Conservation (phyloP, 2,888 invertebrate species). For the Luffia ferchaultella region DNA sequence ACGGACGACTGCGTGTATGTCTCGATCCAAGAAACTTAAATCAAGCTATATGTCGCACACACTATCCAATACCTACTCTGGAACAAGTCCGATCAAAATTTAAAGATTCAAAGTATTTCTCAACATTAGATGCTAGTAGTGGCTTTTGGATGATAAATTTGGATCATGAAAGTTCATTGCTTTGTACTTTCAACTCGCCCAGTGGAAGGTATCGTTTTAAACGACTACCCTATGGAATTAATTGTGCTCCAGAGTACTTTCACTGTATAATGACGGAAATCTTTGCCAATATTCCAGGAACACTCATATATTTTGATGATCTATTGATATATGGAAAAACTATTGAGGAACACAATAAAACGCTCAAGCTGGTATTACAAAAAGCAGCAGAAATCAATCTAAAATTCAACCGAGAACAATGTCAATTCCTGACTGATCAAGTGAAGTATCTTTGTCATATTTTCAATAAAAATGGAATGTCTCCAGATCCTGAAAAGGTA, state of each 20-base stretch:
- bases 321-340: too few relatives aligned
- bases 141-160: slow-evolving; percentile 13
- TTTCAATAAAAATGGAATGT: neutral
- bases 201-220: slow-evolving; percentile 14
- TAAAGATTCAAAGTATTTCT: slow-evolving; percentile 5
- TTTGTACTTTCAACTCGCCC: slow-evolving; percentile 13
- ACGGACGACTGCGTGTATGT: slow-evolving; percentile 15
- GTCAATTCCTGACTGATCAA: neutral
- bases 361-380: neutral
- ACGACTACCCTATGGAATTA: slow-evolving; percentile 14
- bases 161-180: slow-evolving; percentile 7
- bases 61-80: slow-evolving; percentile 12
- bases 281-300: too few relatives aligned
- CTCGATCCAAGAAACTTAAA: slow-evolving; percentile 14
- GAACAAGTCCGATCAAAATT: slow-evolving; percentile 10
- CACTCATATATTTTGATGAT: too few relatives aligned
- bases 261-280: slow-evolving; percentile 15
- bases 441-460: neutral
- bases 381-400: neutral
- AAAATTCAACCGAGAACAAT: neutral
- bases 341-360: neutral
- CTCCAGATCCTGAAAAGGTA: neutral
- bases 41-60: slow-evolving; percentile 11
- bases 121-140: slow-evolving; percentile 11
- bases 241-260: slow-evolving; percentile 14